These are phyloP conservation scores for Phocides pigmalion DNA, from an alignment of 1,140 invertebrate species.

Conservation along the genomic window DNA sequence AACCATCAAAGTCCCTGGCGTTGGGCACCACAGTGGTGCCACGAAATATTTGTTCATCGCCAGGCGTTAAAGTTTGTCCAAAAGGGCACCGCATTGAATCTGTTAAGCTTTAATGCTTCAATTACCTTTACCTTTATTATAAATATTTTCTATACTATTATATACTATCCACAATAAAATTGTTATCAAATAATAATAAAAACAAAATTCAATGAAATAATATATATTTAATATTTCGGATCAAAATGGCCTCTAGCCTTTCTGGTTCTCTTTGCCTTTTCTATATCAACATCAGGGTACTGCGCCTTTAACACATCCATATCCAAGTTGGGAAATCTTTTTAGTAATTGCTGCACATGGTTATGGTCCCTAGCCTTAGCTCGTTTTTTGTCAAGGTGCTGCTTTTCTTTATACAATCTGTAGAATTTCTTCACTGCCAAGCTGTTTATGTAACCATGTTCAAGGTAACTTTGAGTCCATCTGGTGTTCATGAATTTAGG, in stretches of 20 bases:
- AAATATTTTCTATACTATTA: too few relatives aligned
- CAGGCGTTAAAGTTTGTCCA: too few relatives aligned
- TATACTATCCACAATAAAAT: too few relatives aligned
- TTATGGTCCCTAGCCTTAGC: slow-evolving; percentile 85
- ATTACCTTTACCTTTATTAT: too few relatives aligned
- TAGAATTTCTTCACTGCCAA: slow-evolving; percentile 87
- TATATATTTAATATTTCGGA: slow-evolving; percentile 71
- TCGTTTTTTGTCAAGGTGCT: slow-evolving; percentile 84
- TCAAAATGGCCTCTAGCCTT: slow-evolving; percentile 86
- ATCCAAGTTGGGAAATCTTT: slow-evolving; percentile 91
- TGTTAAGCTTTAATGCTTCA: too few relatives aligned
- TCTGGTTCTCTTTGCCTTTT: slow-evolving; percentile 84
- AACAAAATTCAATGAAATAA: not conserved
- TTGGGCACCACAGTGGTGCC: too few relatives aligned
- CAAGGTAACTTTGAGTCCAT: slow-evolving; percentile 83
- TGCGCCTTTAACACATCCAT: slow-evolving; percentile 87
- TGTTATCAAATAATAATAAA: too few relatives aligned
- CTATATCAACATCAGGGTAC: slow-evolving; percentile 91
- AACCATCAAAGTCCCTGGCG: too few relatives aligned
- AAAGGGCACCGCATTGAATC: too few relatives aligned
- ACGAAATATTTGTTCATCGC: too few relatives aligned
- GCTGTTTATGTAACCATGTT: slow-evolving; percentile 84
- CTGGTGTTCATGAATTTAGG: slow-evolving; percentile 85
- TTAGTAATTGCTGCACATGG: slow-evolving; percentile 88
- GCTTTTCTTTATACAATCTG: slow-evolving; percentile 87